These are phyloP conservation scores for Cryptoprocta ferox DNA, from an alignment of 2,797 vertebrate genomes.

Conservation along the genomic window DNA sequence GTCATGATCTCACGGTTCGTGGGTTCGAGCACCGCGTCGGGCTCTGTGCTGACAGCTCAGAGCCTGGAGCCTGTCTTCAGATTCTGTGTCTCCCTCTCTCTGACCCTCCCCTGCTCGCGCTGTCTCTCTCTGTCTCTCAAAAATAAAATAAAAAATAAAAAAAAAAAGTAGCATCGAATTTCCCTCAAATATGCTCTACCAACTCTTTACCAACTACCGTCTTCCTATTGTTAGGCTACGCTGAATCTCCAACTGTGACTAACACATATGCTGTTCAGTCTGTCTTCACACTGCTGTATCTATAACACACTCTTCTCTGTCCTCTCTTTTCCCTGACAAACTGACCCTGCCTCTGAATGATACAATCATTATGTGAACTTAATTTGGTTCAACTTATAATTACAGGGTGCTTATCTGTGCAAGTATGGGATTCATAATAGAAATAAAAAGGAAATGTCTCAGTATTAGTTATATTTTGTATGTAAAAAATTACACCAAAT, in stretches of 20 bases:
- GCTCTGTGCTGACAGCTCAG: no score
- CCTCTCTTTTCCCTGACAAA: neutral
- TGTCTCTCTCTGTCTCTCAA: no score
- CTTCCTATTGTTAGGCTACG: neutral
- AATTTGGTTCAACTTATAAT: neutral
- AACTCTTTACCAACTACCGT: neutral
- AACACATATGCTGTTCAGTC: neutral
- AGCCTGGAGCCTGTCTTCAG: no score
- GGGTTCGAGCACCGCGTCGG: no score
- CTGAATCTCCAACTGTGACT: neutral
- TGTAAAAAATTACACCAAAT: neutral
- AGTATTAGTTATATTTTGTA: neutral
- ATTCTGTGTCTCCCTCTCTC: no score
- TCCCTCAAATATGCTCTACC: neutral
- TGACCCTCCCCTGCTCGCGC: no score
- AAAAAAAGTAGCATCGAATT: neutral
- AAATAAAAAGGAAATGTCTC: neutral
- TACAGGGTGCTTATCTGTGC: neutral
- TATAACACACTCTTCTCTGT: neutral
- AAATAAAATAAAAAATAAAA: no score
- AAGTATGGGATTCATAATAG: neutral
- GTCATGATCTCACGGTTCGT: no score
- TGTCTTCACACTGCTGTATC: neutral
- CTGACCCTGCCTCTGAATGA: neutral
- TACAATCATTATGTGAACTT: neutral